Conservation (phyloP, 2,113 vertebrate genomes). For the Notechis scutatus region DNA sequence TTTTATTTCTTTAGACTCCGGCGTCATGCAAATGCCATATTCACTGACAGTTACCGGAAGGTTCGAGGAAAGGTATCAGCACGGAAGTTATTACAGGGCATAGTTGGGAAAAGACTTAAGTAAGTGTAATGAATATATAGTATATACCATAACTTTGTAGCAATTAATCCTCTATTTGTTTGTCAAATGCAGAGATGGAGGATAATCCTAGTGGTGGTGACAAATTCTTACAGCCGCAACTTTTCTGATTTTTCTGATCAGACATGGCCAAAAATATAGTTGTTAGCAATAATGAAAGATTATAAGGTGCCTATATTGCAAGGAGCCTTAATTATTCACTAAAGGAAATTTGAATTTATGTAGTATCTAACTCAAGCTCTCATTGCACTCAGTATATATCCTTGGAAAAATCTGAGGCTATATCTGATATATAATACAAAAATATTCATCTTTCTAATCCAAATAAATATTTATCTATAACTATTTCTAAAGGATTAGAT, state of each 20-base stretch:
- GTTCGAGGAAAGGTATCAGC: constrained; percentile 88
- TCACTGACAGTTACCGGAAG: constrained; percentile 91
- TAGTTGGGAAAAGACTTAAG: constrained; percentile 86
- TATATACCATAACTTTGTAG: not conserved
- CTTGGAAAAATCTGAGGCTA: not conserved
- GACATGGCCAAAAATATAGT: not conserved
- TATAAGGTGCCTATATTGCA: not conserved
- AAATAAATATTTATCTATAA: not conserved
- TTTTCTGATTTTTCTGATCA: not conserved
- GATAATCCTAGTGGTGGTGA: not conserved
- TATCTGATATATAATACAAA: not conserved
- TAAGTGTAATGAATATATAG: constrained; percentile 57
- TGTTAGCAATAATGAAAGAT: not conserved
- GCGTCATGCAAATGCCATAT: constrained; percentile 91
- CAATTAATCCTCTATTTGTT: not conserved
- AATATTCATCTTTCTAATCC: not conserved
- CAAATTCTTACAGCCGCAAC: not conserved
- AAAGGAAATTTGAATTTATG: not conserved
- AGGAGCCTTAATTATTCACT: not conserved
- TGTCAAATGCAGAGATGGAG: not conserved
- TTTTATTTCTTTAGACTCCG: constrained; percentile 68
- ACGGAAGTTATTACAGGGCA: constrained; percentile 86
- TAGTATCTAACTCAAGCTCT: not conserved
- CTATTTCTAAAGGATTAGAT: not conserved
- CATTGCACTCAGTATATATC: not conserved